Evolutionary conservation across 2,888 invertebrate genomes (phyloP), one percentile per base, ranked within the genome.

Genomic region (Camponotus fellah): DNA sequence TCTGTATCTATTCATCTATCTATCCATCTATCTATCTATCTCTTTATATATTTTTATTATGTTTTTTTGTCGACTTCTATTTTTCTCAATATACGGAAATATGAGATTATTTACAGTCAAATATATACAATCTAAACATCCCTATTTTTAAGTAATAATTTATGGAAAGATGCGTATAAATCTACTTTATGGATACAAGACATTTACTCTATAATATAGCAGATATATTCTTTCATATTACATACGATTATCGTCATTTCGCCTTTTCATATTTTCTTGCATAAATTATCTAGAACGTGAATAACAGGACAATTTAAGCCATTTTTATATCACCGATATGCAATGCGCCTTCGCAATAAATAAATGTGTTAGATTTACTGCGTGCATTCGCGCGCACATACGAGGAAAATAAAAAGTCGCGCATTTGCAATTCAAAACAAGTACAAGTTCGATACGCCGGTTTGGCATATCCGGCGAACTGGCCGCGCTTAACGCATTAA

Each of bases 361-460:
- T 58, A 60, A 79, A 69, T 60, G 60, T 60, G 60, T 79, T 26
- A 37, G n/a, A 53, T 49, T 49, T 17, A 46, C 34, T 26, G 43
- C 8, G 12, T 14, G n/a, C 10, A 34, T 69, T 21, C 40, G n/a
- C n/a, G 40, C 26, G n/a, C 53, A n/a, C 12, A 12, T 17, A 56
- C 12, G 14, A 32, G 32, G 17, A 21, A 69, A 46, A 69, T 49
- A 46, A 60, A 79, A 58, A 53, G 12, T 34, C 34, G 46, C 32
- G 12, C 60, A 79, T 68, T 69, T 69, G 79, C 69, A 79, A 79
- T 1, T 34, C 79, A 71, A 69, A 79, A 79, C 17, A 69, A 26
- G 58, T 69, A 79, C 79, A 79, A 69, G 46, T 46, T 53, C 37
- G 79, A 69, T n/a, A 76, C 46, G 56, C 32, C 56, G 58, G 32